Evolutionary conservation across 2,113 vertebrate genomes (phyloP), one percentile per base, ranked within the genome.

Genomic region (Amphilophus citrinellus): DNA sequence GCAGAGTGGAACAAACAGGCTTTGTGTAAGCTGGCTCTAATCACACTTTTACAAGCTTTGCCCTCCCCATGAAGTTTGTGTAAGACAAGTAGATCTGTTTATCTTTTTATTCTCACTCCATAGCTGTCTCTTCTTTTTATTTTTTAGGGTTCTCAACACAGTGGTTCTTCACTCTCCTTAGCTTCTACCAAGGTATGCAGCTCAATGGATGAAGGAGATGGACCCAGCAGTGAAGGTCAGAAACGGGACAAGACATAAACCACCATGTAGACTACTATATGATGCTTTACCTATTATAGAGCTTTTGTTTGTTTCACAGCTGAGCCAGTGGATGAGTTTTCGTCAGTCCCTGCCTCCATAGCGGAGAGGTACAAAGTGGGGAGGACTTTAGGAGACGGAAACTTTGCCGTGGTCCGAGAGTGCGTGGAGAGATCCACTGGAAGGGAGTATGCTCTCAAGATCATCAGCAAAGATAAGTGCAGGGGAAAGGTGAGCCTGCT

Each of bases 391-490:
- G 98, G 98, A 58, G 98, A 99, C 0, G 98, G 98, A 65, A 99
- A 99, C 95, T 99, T 99, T 89, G 98, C 98, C 24, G 97, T 99
- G 90, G 98, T 99, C 77, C 97, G 98, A 81, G 98, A 99, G 91
- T 99, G 98, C 95, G 96, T 99, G 91, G 98, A 99, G 96, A 98
- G 97, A 97, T 97, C 97, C 71, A 99, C 98, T 42, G 98, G 96
- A 77, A 96, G 98, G 93, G 98, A 99, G 91, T 99, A 97, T 35
- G 98, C 98, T 13, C 96, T 99, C 94, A 99, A 99, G 96, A 98
- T 99, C 93, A 99, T 99, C 88, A 98, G 97, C 95, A 99, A 99
- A 95, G 96, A 97, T 87, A 99, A 98, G 95, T 99, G 98, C 92
- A 96, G 97, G 92, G 98, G 98, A 92, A 99, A 99, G 96, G 98